phyloP scores from a whole-genome alignment of 2,113 vertebrate genomes.

The Raja brachyura region DNA sequence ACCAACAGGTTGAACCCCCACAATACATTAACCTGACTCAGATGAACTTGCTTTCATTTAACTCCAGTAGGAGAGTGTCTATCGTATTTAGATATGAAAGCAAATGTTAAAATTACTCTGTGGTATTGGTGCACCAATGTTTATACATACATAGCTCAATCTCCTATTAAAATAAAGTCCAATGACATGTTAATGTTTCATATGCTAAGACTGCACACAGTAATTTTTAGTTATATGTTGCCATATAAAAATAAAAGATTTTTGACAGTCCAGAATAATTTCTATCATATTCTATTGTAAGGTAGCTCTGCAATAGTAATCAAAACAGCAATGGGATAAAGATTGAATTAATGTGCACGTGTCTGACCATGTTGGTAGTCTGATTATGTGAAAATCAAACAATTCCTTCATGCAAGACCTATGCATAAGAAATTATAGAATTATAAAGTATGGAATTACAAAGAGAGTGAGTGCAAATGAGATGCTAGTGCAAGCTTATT shows the following conservation, averaged over 20 bases:
- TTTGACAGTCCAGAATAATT: background rate
- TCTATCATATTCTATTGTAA: constrained; percentile 3
- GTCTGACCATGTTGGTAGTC: background rate
- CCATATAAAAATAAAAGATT: background rate
- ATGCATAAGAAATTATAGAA: constrained; percentile 36
- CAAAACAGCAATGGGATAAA: constrained; percentile 4
- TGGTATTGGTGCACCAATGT: background rate
- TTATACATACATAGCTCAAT: background rate
- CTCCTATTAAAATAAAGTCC: background rate
- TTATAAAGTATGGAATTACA: constrained; percentile 32
- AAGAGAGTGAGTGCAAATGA: constrained; percentile 16
- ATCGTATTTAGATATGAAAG: background rate
- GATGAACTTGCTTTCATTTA: background rate
- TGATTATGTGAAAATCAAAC: constrained; percentile 34
- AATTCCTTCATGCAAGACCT: constrained; percentile 18
- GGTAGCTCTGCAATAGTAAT: background rate
- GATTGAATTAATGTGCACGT: constrained; percentile 33
- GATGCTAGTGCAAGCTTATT: constrained; percentile 20
- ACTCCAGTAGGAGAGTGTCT: background rate
- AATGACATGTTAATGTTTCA: background rate
- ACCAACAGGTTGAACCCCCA: background rate
- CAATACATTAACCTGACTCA: background rate
- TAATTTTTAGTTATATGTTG: constrained; percentile 2
- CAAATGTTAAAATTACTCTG: background rate
- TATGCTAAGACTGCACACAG: background rate